Evolutionary conservation across 1,140 invertebrate species (phyloP), one percentile per base, ranked within the genome.

Genomic region (Hyles euphorbiae): DNA sequence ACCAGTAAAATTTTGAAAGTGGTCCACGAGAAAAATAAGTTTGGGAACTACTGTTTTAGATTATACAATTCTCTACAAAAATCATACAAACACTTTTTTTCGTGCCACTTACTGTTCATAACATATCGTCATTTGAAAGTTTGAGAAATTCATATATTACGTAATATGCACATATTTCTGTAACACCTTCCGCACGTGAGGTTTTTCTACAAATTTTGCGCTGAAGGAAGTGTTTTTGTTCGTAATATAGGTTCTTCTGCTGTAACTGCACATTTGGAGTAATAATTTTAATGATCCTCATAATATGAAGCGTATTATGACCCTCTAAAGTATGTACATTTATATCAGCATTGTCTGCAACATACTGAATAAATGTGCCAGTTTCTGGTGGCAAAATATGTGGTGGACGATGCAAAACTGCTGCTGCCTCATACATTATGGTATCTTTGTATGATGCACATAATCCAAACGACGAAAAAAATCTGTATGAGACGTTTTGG

Each of bases 311-410:
- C 9, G 79, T 78, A 46, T 83, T 80, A 68, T 76, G 60, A 47
- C 78, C 79, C 61, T 87, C 82, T 12, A 88, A 54, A 3, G 77
- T 83, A 76, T 74, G 66, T 34, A 81, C 76, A 76, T 83, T 82
- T 56, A 81, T 76, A 67, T 82, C 79, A 61, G 74, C 78, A 78
- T 86, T 85, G 49, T 88, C 74, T 61, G 53, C 72, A 68, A 82
- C 76, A 47, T 81, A 80, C 68, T 87, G 84, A 69, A 77, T 61
- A 53, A 84, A 40, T 58, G 72, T 69, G 56, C 74, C 76, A 68
- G 8, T 72, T 71, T 83, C 72, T 72, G 81, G 67, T 72, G 65
- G 60, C 72, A 78, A 44, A 40, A 81, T 34, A 72, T 71, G 76
- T 71, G 72, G 75, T 34, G 56, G 75, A 67, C 53, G 67, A 70